These are phyloP conservation scores for Acropternis orthonyx DNA, from an alignment of 2,797 vertebrate species.

Conservation along the genomic window DNA sequence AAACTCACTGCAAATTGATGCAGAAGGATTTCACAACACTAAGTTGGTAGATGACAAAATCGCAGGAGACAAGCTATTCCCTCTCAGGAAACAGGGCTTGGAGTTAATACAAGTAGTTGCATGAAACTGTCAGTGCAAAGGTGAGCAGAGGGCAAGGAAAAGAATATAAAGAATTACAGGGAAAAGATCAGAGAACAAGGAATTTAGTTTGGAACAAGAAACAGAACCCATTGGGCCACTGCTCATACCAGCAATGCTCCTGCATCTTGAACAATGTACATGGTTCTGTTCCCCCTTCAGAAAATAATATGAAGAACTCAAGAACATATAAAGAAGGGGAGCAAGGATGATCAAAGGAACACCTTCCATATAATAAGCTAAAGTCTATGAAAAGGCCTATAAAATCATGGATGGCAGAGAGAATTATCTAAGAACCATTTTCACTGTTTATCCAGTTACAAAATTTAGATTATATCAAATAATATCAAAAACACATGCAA, in stretches of 20 bases:
- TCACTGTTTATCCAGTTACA: neutral
- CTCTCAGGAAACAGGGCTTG: neutral
- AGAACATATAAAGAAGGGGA: neutral
- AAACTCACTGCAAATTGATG: neutral
- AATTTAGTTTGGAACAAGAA: neutral
- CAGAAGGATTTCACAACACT: neutral
- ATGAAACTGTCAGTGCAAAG: neutral
- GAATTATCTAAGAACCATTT: neutral
- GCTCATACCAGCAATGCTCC: neutral
- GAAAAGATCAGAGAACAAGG: neutral
- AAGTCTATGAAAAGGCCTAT: neutral
- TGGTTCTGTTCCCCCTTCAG: neutral
- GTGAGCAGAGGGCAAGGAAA: neutral
- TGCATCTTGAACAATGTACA: neutral
- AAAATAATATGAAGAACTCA: neutral
- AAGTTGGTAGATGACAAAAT: neutral
- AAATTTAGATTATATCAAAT: neutral
- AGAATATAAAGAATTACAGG: neutral
- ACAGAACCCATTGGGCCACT: neutral
- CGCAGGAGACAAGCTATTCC: neutral
- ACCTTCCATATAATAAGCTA: neutral
- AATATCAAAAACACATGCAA: neutral
- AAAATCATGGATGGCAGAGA: neutral
- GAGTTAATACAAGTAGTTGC: neutral
- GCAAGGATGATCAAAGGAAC: neutral